Evolutionary conservation across 2,888 invertebrate species (phyloP), one percentile per base, ranked within the genome.

Genomic region (Thera obeliscata): DNA sequence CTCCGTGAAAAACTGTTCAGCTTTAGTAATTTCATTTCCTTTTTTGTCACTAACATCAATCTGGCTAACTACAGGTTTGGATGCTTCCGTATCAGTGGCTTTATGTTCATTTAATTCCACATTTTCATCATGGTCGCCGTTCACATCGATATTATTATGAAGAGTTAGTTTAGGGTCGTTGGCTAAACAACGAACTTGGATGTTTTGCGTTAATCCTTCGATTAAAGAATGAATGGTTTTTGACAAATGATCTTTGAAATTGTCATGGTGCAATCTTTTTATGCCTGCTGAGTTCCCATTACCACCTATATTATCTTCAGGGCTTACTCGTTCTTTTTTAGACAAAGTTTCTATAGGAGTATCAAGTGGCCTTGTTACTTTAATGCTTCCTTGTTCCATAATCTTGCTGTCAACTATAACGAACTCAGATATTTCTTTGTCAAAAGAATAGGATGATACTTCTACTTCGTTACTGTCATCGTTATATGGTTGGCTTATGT

Each of bases 151-250:
- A 22, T 22, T 22, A 22, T 22, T 22, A 22, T 22, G 22, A 8
- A 2, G 11, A 33, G 50, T 56, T 36, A 35, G 3, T 50, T 12
- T 52, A 3, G 59, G 35, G 11, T 63, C 55, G 57, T 66, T 63
- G 12, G 43, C 41, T 48, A 64, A 61, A 65, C 48, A 62, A 46
- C 59, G 56, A 49, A 63, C 64, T 65, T 74, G 38, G 9, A 69
- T 63, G 64, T 73, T 72, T 57, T 70, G 69, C 41, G 65, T 50
- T 54, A 76, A 4, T 5, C 67, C 73, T 33, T 75, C 71, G 41
- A 69, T 74, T 2, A 74, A 64, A n/a, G 61, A 73, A 35, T 68
- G 74, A 2, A 73, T 63, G 52, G 72, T 67, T 66, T 77, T 75
- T 2, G 70, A 58, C 4, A 74, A 41, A 41, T 72, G 72, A 36